Conservation (phyloP, 2,797 vertebrate species). For the Micrastur ruficollis region DNA sequence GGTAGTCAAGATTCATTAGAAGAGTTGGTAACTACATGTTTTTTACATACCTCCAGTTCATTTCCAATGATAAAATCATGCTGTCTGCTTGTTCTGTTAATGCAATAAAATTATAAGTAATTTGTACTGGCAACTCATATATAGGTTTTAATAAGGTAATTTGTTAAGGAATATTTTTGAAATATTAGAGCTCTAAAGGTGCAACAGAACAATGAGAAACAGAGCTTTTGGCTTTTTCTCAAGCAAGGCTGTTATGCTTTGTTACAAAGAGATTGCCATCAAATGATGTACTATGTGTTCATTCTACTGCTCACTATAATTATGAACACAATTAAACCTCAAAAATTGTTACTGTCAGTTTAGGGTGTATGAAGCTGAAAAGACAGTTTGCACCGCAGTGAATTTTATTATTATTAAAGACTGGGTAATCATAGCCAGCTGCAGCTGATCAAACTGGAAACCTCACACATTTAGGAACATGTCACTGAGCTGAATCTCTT, state of each 20-base stretch:
- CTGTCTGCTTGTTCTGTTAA: neutral
- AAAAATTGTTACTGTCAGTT: slow-evolving; percentile 14
- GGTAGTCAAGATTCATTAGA: neutral
- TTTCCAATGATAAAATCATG: neutral
- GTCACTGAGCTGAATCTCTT: neutral
- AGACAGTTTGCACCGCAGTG: neutral
- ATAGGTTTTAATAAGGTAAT: neutral
- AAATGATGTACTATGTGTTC: neutral
- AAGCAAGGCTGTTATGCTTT: neutral
- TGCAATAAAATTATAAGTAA: neutral
- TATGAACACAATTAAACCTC: slow-evolving; percentile 16
- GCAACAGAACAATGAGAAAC: neutral
- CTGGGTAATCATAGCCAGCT: slow-evolving; percentile 4
- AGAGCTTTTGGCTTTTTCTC: neutral
- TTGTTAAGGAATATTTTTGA: neutral
- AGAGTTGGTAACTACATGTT: neutral
- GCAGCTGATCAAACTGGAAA: neutral
- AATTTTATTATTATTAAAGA: neutral
- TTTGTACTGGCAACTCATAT: neutral
- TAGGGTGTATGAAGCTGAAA: neutral
- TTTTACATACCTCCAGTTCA: neutral
- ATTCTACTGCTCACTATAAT: slow-evolving; percentile 3
- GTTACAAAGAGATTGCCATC: neutral
- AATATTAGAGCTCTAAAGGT: neutral
- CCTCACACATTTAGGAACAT: neutral